These are phyloP conservation scores for Aldabrachelys gigantea DNA, from an alignment of 2,113 vertebrate species.

Conservation along the genomic window DNA sequence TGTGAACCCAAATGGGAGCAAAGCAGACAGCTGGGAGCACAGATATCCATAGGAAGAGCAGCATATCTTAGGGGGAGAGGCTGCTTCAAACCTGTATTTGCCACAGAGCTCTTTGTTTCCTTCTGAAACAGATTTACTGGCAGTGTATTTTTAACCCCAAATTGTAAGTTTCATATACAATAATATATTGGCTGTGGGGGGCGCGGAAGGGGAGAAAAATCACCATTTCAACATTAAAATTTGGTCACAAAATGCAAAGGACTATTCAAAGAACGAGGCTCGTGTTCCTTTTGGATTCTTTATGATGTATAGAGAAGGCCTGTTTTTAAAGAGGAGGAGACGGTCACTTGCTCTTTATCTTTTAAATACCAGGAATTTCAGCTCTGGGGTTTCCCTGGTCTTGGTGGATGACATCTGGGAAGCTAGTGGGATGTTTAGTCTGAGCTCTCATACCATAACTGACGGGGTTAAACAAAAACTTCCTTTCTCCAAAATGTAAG, in stretches of 20 bases:
- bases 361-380: not conserved
- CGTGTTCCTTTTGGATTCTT: not conserved
- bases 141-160: not conserved
- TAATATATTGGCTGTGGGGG: not conserved
- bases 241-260: too few relatives aligned
- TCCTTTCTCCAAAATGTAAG: not conserved
- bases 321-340: not conserved
- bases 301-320: not conserved
- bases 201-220: too few relatives aligned
- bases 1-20: not conserved
- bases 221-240: not conserved
- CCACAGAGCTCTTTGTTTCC: not conserved
- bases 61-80: not conserved
- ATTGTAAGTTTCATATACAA: not conserved
- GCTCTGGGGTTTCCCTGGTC: not conserved
- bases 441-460: not conserved
- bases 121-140: not conserved
- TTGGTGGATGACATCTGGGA: not conserved
- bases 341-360: not conserved
- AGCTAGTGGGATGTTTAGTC: not conserved
- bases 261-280: not conserved
- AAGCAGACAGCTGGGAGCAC: not conserved
- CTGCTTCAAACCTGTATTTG: not conserved
- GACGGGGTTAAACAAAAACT: not conserved
- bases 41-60: not conserved